Evolutionary conservation across 2,113 vertebrate genomes (phyloP), one percentile per base, ranked within the genome.

Genomic region (Cepphus grylle): DNA sequence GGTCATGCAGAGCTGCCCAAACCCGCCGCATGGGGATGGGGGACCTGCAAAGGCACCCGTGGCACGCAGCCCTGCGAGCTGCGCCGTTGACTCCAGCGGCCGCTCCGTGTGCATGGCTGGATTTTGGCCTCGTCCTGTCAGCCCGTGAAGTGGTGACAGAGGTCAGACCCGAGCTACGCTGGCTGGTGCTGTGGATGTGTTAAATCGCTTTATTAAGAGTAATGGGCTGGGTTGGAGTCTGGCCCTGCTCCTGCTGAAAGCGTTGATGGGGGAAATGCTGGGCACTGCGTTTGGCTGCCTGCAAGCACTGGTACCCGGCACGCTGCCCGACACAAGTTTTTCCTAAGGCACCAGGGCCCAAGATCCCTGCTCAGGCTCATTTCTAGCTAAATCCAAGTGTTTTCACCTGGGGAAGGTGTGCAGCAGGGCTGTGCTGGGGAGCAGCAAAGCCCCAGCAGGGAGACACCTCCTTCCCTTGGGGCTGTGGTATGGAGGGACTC

Each of bases 21-120:
- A 34, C 49, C n/a, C 50, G 2, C 53, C 0, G 0, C 11, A 40
- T 0, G 0, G 53, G 61, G 45, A 29, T 3, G n/a, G 66, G 59
- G 36, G 40, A 13, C 56, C 71, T 55, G 47, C 3, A 1, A 13
- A 25, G 56, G 50, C 42, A 55, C 12, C 63, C 6, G 2, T 2
- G 9, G 69, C 90, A 18, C 8, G 1, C 12, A 18, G 72, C 23
- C 1, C 0, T 12, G 58, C 2, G 3, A 45, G 43, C 45, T 20
- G 36, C 56, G 7, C 27, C 1, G 0, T 5, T 4, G 32, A 4
- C 43, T 14, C 40, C 71, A 10, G 4, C 20, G 5, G 77, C 74
- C 47, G 38, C 52, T 34, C 61, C 0, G 0, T 18, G 15, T 30
- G 38, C 40, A 1, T 3, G 58, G 43, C 38, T 79, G 85, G 32